Evolutionary conservation across 2,113 vertebrate species (phyloP), one percentile per base, ranked within the genome.

Genomic region (Anas platyrhynchos): DNA sequence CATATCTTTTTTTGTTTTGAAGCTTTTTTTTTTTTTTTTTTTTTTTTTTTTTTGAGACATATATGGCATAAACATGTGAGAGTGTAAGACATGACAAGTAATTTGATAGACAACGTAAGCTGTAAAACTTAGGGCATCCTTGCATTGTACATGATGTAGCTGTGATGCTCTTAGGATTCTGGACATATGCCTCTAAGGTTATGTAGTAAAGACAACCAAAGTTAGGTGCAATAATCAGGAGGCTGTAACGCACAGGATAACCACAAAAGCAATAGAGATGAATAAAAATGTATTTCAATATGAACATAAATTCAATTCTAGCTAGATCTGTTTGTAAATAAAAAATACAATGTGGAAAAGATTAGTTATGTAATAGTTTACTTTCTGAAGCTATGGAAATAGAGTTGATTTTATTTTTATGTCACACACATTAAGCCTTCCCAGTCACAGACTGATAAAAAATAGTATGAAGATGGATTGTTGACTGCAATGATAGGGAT

Each of bases 61-160:
- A 1, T 16, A 12, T 46, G 34, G 10, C 34, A 59, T 18, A 59
- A 79, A 23, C 12, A 18, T 15, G 5, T 41, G 4, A 32, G 11
- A 32, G 16, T 63, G 22, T 54, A 59, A 3, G 12, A 8, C 21
- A n/a, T 13, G 7, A 8, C 50, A 65, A 48, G 4, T 17, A 59
- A 61, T 71, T 48, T 41, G 14, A 13, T 61, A 61, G 17, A 14
- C 52, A 59, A 32, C 7, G 6, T n/a, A 78, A 5, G 16, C 13
- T 63, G 16, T 44, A 63, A 67, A 63, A 26, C 15, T 54, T n/a
- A 52, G 32, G 11, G 20, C 16, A 58, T 75, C 3, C 27, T 38
- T 0, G 0, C 14, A n/a, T 10, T 31, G 5, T 23, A 1, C 44
- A 17, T 65, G 29, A 12, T 34, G 36, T 20, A 54, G 26, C 22